Percentiles rank a stretch among this genome's conserved stretches.
Evolutionary conservation across 1,140 invertebrate genomes (phyloP).

Genomic region (Drosophila equinoxialis): DNA sequence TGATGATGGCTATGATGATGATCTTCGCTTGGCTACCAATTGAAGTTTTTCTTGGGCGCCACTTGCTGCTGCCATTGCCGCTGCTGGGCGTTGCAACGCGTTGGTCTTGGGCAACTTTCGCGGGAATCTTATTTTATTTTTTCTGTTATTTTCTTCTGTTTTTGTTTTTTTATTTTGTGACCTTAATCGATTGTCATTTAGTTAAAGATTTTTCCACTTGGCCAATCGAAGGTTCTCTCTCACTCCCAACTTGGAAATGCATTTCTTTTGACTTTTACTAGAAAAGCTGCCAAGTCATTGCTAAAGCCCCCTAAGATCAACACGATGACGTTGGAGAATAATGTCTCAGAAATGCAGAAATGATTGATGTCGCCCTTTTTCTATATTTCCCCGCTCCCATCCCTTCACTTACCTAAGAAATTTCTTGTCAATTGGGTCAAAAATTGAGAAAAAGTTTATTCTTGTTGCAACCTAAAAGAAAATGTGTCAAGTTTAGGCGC

Average conservation of each 20-base stretch:
- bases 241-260: constrained; percentile 32
- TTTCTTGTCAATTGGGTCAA: constrained; percentile 60
- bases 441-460: constrained; percentile 51
- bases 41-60: constrained; percentile 53
- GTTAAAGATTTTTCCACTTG: constrained; percentile 52
- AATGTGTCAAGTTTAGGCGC: constrained; percentile 70
- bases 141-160: not conserved
- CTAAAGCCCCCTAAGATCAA: constrained; percentile 60
- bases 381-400: not conserved
- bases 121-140: not conserved
- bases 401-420: not conserved
- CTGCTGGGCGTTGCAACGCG: constrained; percentile 43
- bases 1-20: constrained; percentile 15
- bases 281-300: constrained; percentile 70
- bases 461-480: constrained; percentile 41
- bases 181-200: constrained; percentile 78
- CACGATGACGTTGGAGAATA: constrained; percentile 51
- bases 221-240: constrained; percentile 47
- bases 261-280: constrained; percentile 59
- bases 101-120: constrained; percentile 63
- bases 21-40: constrained; percentile 36
- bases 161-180: constrained; percentile 30
- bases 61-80: constrained; percentile 37
- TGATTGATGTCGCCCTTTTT: constrained; percentile 71
- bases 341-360: constrained; percentile 55